Evolutionary conservation across 2,797 vertebrate species (phyloP).

Genomic region (Sebastes taczanowskii): DNA sequence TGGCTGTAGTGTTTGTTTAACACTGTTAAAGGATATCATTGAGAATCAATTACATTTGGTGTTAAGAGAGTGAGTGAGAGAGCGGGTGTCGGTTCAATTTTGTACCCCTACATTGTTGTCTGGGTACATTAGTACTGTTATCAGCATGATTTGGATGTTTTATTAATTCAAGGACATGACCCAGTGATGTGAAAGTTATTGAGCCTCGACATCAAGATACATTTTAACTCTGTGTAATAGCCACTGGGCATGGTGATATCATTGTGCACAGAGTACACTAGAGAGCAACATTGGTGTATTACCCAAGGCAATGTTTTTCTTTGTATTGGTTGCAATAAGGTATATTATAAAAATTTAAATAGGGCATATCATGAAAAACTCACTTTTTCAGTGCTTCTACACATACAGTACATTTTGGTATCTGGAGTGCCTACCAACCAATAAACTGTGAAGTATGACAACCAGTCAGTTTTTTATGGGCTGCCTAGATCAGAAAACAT

Average conservation of each 20-base stretch:
- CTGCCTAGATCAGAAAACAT: background rate
- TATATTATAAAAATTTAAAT: background rate
- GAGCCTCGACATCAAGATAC: background rate
- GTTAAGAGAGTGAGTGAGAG: background rate
- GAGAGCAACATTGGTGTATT: background rate
- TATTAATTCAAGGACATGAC: slow-evolving; percentile 8
- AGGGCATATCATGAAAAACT: background rate
- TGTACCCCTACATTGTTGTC: background rate
- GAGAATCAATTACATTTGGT: slow-evolving; percentile 30
- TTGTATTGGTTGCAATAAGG: background rate
- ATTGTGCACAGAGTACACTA: background rate
- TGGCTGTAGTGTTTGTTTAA: slow-evolving; percentile 22
- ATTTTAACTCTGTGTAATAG: background rate
- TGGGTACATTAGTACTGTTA: background rate
- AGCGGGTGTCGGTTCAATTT: background rate
- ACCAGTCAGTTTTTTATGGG: background rate
- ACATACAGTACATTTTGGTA: background rate
- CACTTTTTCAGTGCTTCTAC: background rate
- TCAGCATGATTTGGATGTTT: background rate
- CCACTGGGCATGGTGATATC: background rate
- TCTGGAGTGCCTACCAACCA: background rate
- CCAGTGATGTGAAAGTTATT: background rate
- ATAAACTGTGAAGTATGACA: background rate
- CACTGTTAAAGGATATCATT: slow-evolving; percentile 1
- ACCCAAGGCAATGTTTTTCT: background rate